Base-by-base conservation (phyloP, 2,888 invertebrate genomes). In the Colostygia pectinataria region DNA sequence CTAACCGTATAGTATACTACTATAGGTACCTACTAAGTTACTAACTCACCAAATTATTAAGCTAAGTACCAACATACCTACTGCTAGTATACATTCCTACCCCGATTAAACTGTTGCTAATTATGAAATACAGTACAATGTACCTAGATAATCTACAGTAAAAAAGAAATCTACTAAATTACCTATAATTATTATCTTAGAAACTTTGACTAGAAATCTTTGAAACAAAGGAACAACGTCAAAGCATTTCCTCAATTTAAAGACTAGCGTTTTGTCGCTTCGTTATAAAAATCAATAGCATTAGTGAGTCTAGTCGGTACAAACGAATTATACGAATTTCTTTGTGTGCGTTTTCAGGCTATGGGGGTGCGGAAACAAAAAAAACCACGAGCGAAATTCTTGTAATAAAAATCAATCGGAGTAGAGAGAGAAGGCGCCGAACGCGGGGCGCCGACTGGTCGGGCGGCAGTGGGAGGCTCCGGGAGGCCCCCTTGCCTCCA, bases 321-420 rank as follows among this genome's bases (percentile, higher is more conserved):
- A 90, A 87, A 89, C 83, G 87, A 89, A 89, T 89, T 89, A 89
- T 89, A 83, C 83, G 81, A 83, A 60, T 85, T 73, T 71, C 77
- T 75, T 73, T 83, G 87, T 88, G 88, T 89, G 87, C 81, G 88
- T 83, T 68, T 65, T 59, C 66, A 65, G 73, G 74, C 76, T 74
- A 68, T 78, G 71, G 59, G 81, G 83, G 86, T 83, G 85, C 80
- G 84, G 72, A 77, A 81, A 87, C 84, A 85, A 89, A 82, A 80
- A 87, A 87, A 85, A 80, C 82, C 83, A 77, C 81, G 80, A 86
- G 81, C 82, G 77, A 87, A 88, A 89, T 90, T 88, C 90, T 89
- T 89, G 89, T 90, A 91, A 90, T 90, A 90, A 90, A 90, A 91
- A 90, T 90, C 90, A 90, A 90, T 91, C 90, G 91, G 84, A 86